Evolutionary conservation across 2,888 invertebrate species (phyloP), one percentile per base, ranked within the genome.

Genomic region (Lepetodrilus schrolli): DNA sequence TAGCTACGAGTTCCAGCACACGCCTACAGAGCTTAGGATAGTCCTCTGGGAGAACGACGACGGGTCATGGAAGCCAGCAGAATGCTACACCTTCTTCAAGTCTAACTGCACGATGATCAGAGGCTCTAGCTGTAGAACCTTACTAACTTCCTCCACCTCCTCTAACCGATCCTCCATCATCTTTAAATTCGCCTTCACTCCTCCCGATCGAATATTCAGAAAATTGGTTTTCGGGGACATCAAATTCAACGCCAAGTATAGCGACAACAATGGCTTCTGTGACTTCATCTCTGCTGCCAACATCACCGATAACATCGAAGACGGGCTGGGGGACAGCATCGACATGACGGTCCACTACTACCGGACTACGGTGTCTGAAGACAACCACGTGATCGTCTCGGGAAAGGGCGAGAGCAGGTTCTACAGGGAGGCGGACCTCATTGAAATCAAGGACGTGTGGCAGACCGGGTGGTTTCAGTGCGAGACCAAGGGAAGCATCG

Each of bases 211-310:
- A 4, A 80, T 71, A 21, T 71, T 71, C 38, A 30, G 80, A 7
- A 72, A 66, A 2, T 74, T 81, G 20, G 77, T 83, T 30, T 86
- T 85, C 74, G 86, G 86, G 8, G 85, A 86, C 73, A 81, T 86
- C 20, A 78, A 74, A 51, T 84, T 78, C 68, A 84, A 83, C 37
- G 65, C 76, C 0, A 75, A 76, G 26, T 72, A 82, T 2, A 73
- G 78, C 2, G 66, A 78, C 10, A 51, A 78, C 10, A 68, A 21
- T 21, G 65, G 4, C 17, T 83, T 82, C 43, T 30, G 51, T 26
- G 23, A 23, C 3, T n/a, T 21, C 26, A 51, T 50, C 4, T 78
- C 78, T n/a, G 72, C 70, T 0, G 66, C 47, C 21, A 51, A 71
- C 0, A 10, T 78, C 4, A 36, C 70, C 0, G 75, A 81, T 20